Base-by-base conservation (phyloP, 2,797 vertebrate genomes). In the Eurystomus glaucurus region DNA sequence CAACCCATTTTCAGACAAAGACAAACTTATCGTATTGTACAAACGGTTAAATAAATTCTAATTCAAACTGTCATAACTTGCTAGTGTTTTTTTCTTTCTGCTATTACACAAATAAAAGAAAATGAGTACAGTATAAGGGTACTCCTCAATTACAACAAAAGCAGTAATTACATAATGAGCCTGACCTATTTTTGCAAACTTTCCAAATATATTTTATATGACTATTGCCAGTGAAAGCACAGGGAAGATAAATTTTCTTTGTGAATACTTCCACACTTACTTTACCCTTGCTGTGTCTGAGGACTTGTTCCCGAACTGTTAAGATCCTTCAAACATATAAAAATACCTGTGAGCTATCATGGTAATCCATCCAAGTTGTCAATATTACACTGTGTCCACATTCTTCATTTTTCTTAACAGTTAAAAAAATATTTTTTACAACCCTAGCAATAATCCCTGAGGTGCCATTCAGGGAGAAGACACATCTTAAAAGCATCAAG, bases 161-260 rank as follows among this genome's bases (percentile, higher is more conserved):
- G 69, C 50, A 76, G 21, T 57, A 81, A 88, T 75, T 86, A 18
- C 8, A 2, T 66, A 70, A 84, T 2, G 69, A 91, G 45, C 45
- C 76, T 65, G 76, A 80, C 65, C 64, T 66, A 31, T 70, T 92
- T 62, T 43, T 72, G 55, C 64, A 79, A 41, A 57, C 41, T n/a
- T 62, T 55, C 54, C 16, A 41, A 64, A 39, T 11, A 13, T 29
- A 61, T 86, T 75, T 33, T 45, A 23, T 1, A 2, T 5, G 15
- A 14, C 26, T 83, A 41, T 3, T 22, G 35, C 37, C 35, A 94
- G 48, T 1, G 2, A 84, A 95, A 39, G 70, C 15, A 61, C 5
- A 18, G 0, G 18, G 22, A 54, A 35, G 26, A 29, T 41, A 33
- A 6, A 37, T 65, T 14, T n/a, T 48, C 29, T 16, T 43, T 29